Evolutionary conservation across 2,797 vertebrate genomes (phyloP), one percentile per base, ranked within the genome.

Genomic region (Erethizon dorsatum): DNA sequence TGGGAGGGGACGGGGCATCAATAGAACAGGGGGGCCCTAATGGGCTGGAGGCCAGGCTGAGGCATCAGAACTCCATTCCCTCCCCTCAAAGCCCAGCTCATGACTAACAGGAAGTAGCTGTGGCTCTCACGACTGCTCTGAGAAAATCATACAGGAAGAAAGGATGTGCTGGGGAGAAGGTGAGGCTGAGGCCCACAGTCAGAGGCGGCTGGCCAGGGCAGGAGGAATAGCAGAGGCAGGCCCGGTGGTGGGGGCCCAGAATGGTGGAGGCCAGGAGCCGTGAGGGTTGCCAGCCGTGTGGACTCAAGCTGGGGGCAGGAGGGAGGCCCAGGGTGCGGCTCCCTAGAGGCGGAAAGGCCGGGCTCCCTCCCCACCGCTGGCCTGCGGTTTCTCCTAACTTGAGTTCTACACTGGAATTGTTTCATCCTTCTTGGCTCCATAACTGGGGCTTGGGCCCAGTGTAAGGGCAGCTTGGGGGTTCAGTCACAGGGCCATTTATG

Each of bases 31-130:
- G 4, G 6, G 47, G 47, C 28, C 83, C 33, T 31, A 12, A 26
- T 0, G 1, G n/a, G 31, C 13, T 4, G 4, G 52, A 83, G 75
- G 88, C 61, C 14, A 0, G 0, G 1, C n/a, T 2, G 9, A 50
- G 88, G 45, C 31, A 26, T 50, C 4, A 24, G 75, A 78, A 47
- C 47, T 28, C 15, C 13, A 0, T 11, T 14, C 28, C 85, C 13
- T 79, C 1, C 10, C 17, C 79, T n/a, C 6, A 12, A 50, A 92
- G 37, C 41, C 31, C 24, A 20, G 52, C 45, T 11, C 31, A 14
- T 0, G 18, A 4, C 20, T 15, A 61, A 52, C 14, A 59, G 47
- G 22, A 26, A 11, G 10, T 14, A 4, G 5, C 5, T 90, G 26
- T 13, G 6, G 26, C 52, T 54, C 45, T 78, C 59, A 41, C 1